Conservation (phyloP, 1,140 invertebrate species). For the Aphelinus atriplicis region DNA sequence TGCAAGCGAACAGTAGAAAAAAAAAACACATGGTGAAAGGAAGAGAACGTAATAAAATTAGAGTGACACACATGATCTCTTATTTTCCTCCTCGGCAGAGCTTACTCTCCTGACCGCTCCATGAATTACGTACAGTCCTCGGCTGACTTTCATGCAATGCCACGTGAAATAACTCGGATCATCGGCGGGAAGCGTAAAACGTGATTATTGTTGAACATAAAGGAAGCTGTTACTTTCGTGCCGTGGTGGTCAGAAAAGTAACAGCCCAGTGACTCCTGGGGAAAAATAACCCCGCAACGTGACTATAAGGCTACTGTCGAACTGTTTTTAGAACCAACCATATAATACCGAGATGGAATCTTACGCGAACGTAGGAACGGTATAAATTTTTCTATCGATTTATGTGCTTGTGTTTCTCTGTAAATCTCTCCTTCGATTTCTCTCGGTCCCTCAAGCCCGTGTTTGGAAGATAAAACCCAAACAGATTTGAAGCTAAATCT, state of each 20-base stretch:
- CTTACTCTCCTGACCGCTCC: not conserved
- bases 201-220: conserved; percentile 27
- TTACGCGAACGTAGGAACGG: no score
- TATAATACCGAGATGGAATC: no score
- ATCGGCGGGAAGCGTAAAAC: conserved; percentile 18
- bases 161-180: not conserved
- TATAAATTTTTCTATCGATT: no score
- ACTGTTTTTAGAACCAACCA: no score
- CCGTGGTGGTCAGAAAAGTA: not conserved
- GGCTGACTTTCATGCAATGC: conserved; percentile 5
- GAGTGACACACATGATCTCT: not conserved
- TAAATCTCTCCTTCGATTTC: no score
- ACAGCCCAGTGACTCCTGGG: not conserved
- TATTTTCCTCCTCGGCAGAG: conserved; percentile 6
- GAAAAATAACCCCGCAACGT: not conserved
- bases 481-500: no score
- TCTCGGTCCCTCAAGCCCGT: no score
- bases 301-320: no score
- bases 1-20: no score
- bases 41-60: conserved; percentile 9
- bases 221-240: conserved; percentile 13
- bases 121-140: conserved; percentile 15
- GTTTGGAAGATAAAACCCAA: no score
- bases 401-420: no score
- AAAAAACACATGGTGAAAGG: not conserved